Percentiles rank a stretch among this genome's conserved stretches.
These are phyloP conservation scores for Etheostoma cragini DNA, from an alignment of 2,113 vertebrate species.

Conservation along the genomic window DNA sequence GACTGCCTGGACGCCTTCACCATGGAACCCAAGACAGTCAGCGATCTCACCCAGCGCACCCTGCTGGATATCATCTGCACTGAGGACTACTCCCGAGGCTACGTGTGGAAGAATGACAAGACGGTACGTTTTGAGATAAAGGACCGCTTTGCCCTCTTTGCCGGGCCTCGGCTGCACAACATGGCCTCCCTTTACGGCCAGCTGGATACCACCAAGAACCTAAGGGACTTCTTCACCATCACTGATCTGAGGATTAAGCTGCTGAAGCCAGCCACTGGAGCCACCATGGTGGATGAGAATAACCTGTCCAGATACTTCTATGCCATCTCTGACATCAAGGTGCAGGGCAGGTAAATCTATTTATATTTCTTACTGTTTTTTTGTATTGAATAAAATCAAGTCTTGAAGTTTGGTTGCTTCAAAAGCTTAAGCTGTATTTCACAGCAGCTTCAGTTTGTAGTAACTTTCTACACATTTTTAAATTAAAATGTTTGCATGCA, in stretches of 20 bases:
- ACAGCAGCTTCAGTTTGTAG: neutral
- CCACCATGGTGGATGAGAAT: slow-evolving; percentile 95
- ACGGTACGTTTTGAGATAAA: slow-evolving; percentile 98
- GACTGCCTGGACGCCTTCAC: slow-evolving; percentile 98
- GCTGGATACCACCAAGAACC: slow-evolving; percentile 98
- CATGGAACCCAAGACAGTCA: slow-evolving; percentile 97
- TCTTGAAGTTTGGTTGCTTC: neutral
- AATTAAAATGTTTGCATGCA: neutral
- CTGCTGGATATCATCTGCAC: slow-evolving; percentile 99
- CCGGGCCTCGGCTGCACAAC: slow-evolving; percentile 95
- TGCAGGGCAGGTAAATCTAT: slow-evolving; percentile 93
- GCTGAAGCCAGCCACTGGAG: slow-evolving; percentile 94
- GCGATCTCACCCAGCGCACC: slow-evolving; percentile 92
- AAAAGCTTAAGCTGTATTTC: neutral
- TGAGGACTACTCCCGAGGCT: slow-evolving; percentile 97
- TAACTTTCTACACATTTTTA: neutral
- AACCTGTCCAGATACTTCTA: slow-evolving; percentile 98
- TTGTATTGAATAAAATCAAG: neutral
- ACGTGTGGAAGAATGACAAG: slow-evolving; percentile 96
- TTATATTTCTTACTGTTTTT: neutral
- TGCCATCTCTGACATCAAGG: slow-evolving; percentile 97
- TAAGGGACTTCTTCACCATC: slow-evolving; percentile 98
- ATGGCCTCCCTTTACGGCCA: slow-evolving; percentile 99
- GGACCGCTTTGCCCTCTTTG: slow-evolving; percentile 97
- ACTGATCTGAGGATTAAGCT: slow-evolving; percentile 97